Base-by-base conservation (phyloP, 2,888 invertebrate species). In the Xestoiulus laeticollis region DNA sequence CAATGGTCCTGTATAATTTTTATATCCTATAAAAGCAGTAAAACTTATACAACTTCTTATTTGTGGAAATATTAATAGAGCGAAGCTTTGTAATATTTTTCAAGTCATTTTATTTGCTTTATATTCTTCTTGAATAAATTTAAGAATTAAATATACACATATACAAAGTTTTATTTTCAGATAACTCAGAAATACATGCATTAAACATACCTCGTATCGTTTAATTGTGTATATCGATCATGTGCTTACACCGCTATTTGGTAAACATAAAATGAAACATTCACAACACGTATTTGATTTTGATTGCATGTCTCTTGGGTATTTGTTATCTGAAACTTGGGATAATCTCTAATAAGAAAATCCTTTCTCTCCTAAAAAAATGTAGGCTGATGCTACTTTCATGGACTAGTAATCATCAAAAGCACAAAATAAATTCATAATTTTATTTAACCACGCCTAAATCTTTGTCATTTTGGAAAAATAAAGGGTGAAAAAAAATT, bases 341-440 rank as follows among this genome's bases (percentile, higher is more conserved):
- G 78, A 78, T 78, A 78, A 78, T 78, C 26, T 8, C 30, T 30
- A 78, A 12, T 78, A 78, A 30, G 12, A 12, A 78, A 78, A 78
- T 30, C 78, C 78, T 78, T 78, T 78, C 78, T 30, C 30, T 30
- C 26, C 30, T 30, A 14, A 12, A 78, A 22, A 78, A 30, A n/a
- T n/a, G 78, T 78, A 78, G 78, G 22, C 26, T 78, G 78, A 30
- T 30, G 78, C 78, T 78, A 30, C 78, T 78, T 78, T 78, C 78
- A 78, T 78, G 78, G 78, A 78, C 30, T 78, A 78, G 78, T 78
- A 78, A 14, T 78, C 30, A 22, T 14, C 78, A 78, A 78, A 78
- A 30, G 16, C 78, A 26, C 14, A 30, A 26, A 26, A n/a, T 26
- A 22, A 68, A 68, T 68, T 68, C n/a, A 26, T 30, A 30, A 30